Conservation (phyloP, 2,113 vertebrate species). For the Hemiprocne comata region DNA sequence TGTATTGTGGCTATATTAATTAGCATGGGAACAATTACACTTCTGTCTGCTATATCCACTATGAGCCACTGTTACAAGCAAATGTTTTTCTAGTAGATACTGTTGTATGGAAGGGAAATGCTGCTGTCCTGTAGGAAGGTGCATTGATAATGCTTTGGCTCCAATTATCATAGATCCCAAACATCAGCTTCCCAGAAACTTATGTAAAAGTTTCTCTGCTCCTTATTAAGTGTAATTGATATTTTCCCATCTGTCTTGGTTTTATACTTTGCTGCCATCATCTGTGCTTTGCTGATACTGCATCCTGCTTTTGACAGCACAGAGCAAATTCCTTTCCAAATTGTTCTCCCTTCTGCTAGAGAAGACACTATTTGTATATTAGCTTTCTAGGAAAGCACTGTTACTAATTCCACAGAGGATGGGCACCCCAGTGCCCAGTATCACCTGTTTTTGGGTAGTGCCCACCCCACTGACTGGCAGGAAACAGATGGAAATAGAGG, state of each 20-base stretch:
- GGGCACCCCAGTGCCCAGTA: neutral
- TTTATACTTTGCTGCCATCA: conserved; percentile 67
- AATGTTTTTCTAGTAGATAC: neutral
- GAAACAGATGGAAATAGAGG: neutral
- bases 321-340: neutral
- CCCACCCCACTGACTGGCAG: neutral
- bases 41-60: neutral
- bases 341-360: neutral
- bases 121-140: neutral
- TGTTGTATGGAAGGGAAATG: neutral
- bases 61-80: neutral
- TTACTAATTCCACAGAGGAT: neutral
- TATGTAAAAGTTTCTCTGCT: neutral
- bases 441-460: neutral
- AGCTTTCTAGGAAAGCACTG: neutral
- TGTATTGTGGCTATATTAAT: neutral
- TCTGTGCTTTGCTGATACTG: conserved; percentile 24
- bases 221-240: neutral
- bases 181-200: neutral
- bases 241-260: neutral
- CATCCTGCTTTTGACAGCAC: neutral
- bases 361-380: neutral
- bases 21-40: neutral
- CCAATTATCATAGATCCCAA: neutral
- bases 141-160: neutral